Conservation (phyloP, 2,888 invertebrate species). For the Luffia ferchaultella region DNA sequence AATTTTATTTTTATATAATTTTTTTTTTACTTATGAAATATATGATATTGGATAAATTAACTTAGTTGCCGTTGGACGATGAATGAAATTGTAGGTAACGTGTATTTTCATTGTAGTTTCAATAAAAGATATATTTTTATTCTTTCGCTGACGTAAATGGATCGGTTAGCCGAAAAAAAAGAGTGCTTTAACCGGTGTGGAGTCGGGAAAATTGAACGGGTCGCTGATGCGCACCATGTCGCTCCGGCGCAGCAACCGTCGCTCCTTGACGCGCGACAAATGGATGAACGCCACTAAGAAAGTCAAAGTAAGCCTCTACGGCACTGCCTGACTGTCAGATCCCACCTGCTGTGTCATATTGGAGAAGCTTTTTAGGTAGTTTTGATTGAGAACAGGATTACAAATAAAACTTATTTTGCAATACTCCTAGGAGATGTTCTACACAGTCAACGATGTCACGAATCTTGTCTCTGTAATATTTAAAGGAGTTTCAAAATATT, state of each 20-base stretch:
- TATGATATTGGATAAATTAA: no score
- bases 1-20: no score
- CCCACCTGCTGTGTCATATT: not conserved
- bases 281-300: constrained; percentile 77
- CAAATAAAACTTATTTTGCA: no score
- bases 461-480: no score
- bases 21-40: no score
- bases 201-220: constrained; percentile 71
- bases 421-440: no score
- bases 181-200: constrained; percentile 72
- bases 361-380: no score
- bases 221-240: constrained; percentile 71
- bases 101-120: not conserved
- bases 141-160: constrained; percentile 17
- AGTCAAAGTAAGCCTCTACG: constrained; percentile 72
- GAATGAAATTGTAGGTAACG: no score
- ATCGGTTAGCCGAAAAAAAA: constrained; percentile 65
- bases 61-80: no score
- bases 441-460: no score
- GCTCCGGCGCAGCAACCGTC: constrained; percentile 67
- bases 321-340: not conserved
- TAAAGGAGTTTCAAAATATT: no score
- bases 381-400: no score
- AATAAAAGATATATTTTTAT: constrained; percentile 11
- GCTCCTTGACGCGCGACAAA: constrained; percentile 55